Conservation (phyloP, 2,113 vertebrate species). For the Hippocampus abdominalis region DNA sequence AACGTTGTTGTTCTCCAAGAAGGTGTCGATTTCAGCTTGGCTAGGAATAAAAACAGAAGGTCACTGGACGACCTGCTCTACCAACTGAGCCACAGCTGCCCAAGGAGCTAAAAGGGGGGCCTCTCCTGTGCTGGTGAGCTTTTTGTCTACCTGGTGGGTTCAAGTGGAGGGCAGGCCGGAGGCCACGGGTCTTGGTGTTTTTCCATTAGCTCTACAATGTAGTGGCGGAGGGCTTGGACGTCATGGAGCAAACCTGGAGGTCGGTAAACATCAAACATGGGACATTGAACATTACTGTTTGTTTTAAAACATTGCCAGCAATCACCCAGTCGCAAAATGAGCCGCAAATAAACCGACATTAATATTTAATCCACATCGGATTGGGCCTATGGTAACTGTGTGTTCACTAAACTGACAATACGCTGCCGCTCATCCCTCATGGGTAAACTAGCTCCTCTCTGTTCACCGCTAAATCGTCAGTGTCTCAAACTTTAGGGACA, state of each 20-base stretch:
- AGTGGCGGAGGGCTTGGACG: slow-evolving; percentile 64
- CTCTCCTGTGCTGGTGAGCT: neutral
- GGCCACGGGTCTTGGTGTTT: slow-evolving; percentile 76
- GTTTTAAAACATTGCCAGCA: neutral
- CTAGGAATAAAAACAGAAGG: slow-evolving; percentile 51
- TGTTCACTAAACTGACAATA: too few species aligned
- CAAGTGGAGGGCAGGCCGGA: slow-evolving; percentile 79
- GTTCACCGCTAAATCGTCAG: too few species aligned
- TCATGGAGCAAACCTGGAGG: slow-evolving; percentile 44
- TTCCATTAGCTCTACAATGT: slow-evolving; percentile 79
- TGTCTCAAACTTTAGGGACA: neutral
- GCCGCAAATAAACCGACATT: neutral
- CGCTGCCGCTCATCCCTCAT: too few species aligned
- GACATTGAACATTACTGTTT: neutral
- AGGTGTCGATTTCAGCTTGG: slow-evolving; percentile 74
- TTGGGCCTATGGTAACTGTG: neutral
- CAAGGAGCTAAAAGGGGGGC: neutral
- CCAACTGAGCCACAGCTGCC: too few species aligned
- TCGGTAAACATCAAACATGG: neutral
- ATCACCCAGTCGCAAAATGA: neutral
- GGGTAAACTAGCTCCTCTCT: too few species aligned
- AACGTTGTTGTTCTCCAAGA: slow-evolving; percentile 79
- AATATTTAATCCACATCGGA: neutral
- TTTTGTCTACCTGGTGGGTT: slow-evolving; percentile 77
- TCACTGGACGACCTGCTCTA: too few species aligned